phyloP scores from a whole-genome alignment of 2,888 invertebrate genomes.

The Melipona bicolor region DNA sequence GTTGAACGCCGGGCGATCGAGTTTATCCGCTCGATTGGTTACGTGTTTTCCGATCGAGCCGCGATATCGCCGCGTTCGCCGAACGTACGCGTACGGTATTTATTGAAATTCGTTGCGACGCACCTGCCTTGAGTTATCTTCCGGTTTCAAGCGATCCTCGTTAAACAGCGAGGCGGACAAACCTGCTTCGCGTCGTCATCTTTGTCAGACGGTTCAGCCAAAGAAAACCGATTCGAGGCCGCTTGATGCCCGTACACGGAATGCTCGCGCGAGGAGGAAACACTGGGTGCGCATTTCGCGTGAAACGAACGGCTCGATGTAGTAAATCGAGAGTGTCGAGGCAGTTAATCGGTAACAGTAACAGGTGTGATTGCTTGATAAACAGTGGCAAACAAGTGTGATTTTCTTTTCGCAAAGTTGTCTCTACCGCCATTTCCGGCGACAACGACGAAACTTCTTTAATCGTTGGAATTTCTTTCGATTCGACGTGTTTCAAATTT shows the following conservation, averaged over 20 bases:
- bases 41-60: slow-evolving; percentile 55
- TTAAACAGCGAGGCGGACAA: slow-evolving; percentile 39
- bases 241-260: too few species aligned
- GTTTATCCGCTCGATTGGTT: slow-evolving; percentile 50
- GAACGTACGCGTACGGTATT: slow-evolving; percentile 22
- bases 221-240: too few species aligned
- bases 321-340: background rate
- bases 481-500: background rate
- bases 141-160: slow-evolving; percentile 36
- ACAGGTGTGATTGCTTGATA: background rate
- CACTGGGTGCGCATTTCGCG: background rate
- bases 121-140: slow-evolving; percentile 49
- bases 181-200: slow-evolving; percentile 54
- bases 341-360: background rate
- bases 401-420: too few species aligned
- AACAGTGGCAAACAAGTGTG: background rate
- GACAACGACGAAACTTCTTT: background rate
- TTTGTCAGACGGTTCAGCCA: background rate
- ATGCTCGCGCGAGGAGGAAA: background rate
- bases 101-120: slow-evolving; percentile 49
- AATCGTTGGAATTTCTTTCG: background rate
- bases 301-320: background rate
- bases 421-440: background rate
- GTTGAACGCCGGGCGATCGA: slow-evolving; percentile 12
- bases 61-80: slow-evolving; percentile 15